Base-by-base conservation (phyloP, 2,113 vertebrate species). In the Oreochromis spilurus region DNA sequence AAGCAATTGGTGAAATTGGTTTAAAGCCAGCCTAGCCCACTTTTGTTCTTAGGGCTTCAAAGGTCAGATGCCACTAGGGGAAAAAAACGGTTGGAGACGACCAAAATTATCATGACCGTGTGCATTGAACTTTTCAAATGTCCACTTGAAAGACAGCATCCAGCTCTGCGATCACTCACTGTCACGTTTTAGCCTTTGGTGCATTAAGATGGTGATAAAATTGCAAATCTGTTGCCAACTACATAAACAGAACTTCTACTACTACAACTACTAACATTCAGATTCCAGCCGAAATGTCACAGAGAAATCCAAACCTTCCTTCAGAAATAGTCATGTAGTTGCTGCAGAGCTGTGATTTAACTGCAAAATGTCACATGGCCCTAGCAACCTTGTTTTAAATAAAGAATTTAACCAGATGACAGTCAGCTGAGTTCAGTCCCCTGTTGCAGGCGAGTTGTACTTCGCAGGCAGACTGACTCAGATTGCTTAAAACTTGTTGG, bases 11-110 rank as follows among this genome's bases (percentile, higher is more conserved):
- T 50, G 70, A 50, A 50, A 75, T 5, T 75, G 43, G 16, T 48
- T 75, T 31, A 75, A 75, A 50, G 43, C 43, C 24, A 75, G 24
- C 40, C 0, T 29, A 0, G 24, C 14, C 40, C n/a, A 6, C 26
- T 19, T 6, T 77, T 5, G 1, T 77, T 48, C 70, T 9, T 31
- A 12, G 0, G 6, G 0, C 26, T 77, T 31, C 4, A 77, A 12
- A 50, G 26, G 43, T 77, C 43, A 77, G 43, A 12, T 2, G 6
- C 9, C 24, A 29, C 1, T 17, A 75, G 24, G 40, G 11, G 67
- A 29, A 75, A 40, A 9, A 17, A 48, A 24, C 1, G 5, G 67
- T 72, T 72, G 67, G 40, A 9, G 65, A 7, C 1, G 4, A 75
- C 21, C 40, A 75, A 75, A 29, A 19, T 19, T 17, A 48, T 48